These are phyloP conservation scores for Poicephalus gulielmi DNA, from an alignment of 2,113 vertebrate genomes.

Conservation along the genomic window DNA sequence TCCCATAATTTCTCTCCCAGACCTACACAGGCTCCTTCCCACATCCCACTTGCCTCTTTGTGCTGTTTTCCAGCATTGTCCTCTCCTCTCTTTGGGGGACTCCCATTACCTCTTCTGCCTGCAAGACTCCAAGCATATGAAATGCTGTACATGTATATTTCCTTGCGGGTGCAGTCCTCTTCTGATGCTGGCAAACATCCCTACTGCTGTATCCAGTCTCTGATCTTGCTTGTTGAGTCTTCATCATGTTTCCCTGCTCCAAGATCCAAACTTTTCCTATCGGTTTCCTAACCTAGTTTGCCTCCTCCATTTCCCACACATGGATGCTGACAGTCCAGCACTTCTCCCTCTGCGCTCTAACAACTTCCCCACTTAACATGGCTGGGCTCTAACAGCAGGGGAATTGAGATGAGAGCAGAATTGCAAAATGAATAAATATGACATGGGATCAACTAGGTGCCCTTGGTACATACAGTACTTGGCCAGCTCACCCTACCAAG, in stretches of 20 bases:
- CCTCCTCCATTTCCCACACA: not conserved
- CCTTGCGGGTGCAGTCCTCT: not conserved
- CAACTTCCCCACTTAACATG: not conserved
- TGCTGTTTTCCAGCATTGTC: not conserved
- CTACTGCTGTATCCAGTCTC: not conserved
- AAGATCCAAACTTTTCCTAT: not conserved
- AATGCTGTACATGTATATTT: not conserved
- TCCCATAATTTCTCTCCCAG: not conserved
- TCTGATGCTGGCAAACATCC: not conserved
- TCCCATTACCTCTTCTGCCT: not conserved
- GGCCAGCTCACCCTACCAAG: not conserved
- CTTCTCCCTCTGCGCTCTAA: not conserved
- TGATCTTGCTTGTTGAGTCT: not conserved
- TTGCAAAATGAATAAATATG: not conserved
- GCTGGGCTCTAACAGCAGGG: not conserved
- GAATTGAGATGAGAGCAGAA: not conserved
- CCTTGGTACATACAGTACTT: not conserved
- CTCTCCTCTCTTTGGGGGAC: fast-evolving
- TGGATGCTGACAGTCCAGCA: not conserved
- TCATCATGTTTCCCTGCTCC: not conserved
- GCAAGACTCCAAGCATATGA: not conserved
- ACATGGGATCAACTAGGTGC: not conserved
- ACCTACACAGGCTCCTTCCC: not conserved
- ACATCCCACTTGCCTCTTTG: not conserved
- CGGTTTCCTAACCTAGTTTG: not conserved